Base-by-base conservation (phyloP, 2,113 vertebrate genomes). In the Cinclus cinclus region DNA sequence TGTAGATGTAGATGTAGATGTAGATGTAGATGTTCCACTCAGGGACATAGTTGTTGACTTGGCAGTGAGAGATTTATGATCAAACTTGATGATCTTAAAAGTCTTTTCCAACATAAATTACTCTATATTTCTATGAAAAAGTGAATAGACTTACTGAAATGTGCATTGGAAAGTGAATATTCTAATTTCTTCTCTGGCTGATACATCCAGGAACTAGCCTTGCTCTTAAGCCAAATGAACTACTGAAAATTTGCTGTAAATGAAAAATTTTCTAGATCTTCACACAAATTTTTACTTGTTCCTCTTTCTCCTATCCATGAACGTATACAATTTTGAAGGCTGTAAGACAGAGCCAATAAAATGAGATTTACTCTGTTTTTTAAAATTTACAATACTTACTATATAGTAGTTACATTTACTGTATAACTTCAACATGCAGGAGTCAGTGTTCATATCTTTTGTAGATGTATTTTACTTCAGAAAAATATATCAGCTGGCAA, bases 11-110 rank as follows among this genome's bases (percentile, higher is more conserved):
- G 24, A 50, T n/a, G n/a, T n/a, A 42, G 58, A 42, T 42, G 11
- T 42, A 42, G 42, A 42, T 28, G 8, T 27, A 47, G 42, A 28
- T 49, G 15, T 53, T 58, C 4, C 8, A 35, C 19, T 59, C n/a
- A 59, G 23, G 33, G 22, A 18, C 7, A 2, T 24, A 47, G 13
- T 0, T 0, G 11, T 35, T 3, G 23, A 42, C n/a, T 44, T 59
- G 15, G 3, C 21, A 68, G 4, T 39, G 13, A 22, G 75, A 67
- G 11, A 13, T 28, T 85, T 58, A 39, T 3, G 2, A 24, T 33
- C 3, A 4, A 10, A 63, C 31, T 20, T 1, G 1, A 37, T 60
- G 23, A 58, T 19, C 23, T 42, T 71, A 77, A 52, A 67, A 7
- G 14, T 56, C 11, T 67, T 76, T 93, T 91, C 13, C 13, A 81